Conservation (phyloP, 2,113 vertebrate species). For the Phyllostomus hastatus region DNA sequence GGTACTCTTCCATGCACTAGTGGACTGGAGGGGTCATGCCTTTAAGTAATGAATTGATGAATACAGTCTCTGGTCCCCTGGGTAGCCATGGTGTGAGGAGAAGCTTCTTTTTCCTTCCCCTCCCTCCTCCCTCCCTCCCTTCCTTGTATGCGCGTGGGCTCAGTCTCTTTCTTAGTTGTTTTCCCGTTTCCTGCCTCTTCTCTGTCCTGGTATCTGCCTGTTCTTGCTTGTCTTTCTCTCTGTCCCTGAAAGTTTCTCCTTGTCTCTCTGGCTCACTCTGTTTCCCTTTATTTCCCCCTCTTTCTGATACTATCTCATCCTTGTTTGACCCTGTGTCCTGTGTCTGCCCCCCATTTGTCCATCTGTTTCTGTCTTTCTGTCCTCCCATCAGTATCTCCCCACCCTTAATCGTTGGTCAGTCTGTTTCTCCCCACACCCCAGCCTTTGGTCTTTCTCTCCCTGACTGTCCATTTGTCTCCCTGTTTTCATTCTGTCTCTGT, state of each 20-base stretch:
- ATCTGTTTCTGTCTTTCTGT: neutral
- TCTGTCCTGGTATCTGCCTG: neutral
- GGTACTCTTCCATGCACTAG: constrained; percentile 18
- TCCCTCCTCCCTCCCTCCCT: neutral
- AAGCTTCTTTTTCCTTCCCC: neutral
- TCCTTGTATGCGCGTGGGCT: neutral
- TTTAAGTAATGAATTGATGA: constrained; percentile 45
- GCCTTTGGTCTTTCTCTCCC: neutral
- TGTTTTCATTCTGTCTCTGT: neutral
- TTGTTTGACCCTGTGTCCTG: neutral
- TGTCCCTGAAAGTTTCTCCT: neutral
- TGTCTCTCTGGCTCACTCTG: neutral
- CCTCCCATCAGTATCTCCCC: neutral
- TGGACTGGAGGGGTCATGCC: neutral
- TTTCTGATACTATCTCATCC: neutral
- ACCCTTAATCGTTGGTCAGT: neutral
- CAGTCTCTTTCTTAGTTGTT: neutral
- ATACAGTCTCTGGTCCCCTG: neutral
- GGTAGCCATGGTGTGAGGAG: neutral
- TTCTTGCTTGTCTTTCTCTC: neutral
- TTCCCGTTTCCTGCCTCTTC: neutral
- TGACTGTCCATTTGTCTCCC: neutral
- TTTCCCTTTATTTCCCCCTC: neutral
- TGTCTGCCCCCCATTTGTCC: neutral
- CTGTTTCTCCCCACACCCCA: neutral